Evolutionary conservation across 2,797 vertebrate species (phyloP).

Genomic region (Alectoris magna): DNA sequence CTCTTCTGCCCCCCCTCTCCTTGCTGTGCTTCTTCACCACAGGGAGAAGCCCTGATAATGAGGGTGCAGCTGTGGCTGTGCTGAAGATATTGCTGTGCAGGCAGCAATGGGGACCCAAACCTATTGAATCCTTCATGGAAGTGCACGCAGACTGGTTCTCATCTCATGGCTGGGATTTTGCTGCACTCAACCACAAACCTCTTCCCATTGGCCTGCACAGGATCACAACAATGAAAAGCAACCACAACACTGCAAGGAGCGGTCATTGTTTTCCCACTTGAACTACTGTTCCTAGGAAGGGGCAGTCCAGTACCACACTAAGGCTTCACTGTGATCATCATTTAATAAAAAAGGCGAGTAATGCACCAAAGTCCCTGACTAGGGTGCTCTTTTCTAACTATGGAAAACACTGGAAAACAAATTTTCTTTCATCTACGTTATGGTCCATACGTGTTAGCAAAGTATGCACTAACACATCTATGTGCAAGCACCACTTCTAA

Average conservation of each 20-base stretch:
- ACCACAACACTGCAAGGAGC: fast-evolving
- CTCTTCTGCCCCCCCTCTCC: not conserved
- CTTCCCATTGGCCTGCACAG: not conserved
- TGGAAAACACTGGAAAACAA: not conserved
- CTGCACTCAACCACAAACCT: not conserved
- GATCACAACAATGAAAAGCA: not conserved
- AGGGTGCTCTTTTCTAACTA: not conserved
- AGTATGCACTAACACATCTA: not conserved
- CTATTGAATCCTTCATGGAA: not conserved
- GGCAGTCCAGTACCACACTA: fast-evolving
- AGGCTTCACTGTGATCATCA: not conserved
- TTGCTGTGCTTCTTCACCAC: not conserved
- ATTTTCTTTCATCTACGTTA: not conserved
- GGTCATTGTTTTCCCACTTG: not conserved
- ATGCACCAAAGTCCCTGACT: no score
- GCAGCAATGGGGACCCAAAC: not conserved
- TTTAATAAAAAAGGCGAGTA: not conserved
- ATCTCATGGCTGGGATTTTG: not conserved
- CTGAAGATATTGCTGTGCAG: fast-evolving
- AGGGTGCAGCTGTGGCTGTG: fast-evolving
- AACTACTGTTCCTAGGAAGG: not conserved
- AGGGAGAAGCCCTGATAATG: not conserved
- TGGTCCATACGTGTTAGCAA: not conserved
- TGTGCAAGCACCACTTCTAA: not conserved
- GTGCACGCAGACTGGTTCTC: fast-evolving